Percentiles rank a stretch among this genome's conserved stretches.
These are phyloP conservation scores for Tigriopus californicus DNA, from an alignment of 2,888 invertebrate genomes.

Conservation along the genomic window DNA sequence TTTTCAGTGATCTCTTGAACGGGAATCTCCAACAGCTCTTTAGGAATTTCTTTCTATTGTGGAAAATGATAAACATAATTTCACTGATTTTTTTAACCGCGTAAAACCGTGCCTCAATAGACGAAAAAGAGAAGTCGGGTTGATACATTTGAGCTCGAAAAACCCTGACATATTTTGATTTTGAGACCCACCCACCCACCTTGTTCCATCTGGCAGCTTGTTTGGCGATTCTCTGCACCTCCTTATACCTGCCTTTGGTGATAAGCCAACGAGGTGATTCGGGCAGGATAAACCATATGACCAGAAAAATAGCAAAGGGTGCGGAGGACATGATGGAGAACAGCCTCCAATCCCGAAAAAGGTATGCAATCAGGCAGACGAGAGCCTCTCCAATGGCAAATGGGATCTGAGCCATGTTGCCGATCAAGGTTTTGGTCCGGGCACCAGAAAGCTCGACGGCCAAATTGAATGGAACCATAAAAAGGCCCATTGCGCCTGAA, in stretches of 20 bases:
- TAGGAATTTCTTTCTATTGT: too few species aligned
- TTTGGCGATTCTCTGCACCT: slow-evolving; percentile 7
- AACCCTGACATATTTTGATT: too few species aligned
- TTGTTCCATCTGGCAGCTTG: slow-evolving; percentile 16
- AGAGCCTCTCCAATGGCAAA: slow-evolving; percentile 12
- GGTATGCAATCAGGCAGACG: background rate
- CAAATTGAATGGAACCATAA: background rate
- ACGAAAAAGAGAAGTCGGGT: too few species aligned
- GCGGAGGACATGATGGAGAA: background rate
- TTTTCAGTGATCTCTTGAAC: too few species aligned
- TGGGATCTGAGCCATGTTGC: background rate
- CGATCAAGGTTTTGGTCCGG: background rate
- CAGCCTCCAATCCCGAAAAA: background rate
- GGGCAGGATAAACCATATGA: slow-evolving; percentile 2
- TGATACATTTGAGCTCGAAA: too few species aligned
- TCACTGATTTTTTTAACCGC: too few species aligned
- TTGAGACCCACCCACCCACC: too few species aligned
- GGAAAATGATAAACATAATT: background rate
- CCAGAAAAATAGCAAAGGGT: background rate
- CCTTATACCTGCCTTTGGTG: slow-evolving; percentile 5
- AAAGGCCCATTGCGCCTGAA: background rate
- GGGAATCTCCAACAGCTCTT: too few species aligned
- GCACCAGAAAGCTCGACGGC: background rate
- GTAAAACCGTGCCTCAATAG: too few species aligned
- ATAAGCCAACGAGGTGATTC: slow-evolving; percentile 16